Evolutionary conservation across 2,888 invertebrate species (phyloP), one percentile per base, ranked within the genome.

Genomic region (Rhorus exstirpatorius): DNA sequence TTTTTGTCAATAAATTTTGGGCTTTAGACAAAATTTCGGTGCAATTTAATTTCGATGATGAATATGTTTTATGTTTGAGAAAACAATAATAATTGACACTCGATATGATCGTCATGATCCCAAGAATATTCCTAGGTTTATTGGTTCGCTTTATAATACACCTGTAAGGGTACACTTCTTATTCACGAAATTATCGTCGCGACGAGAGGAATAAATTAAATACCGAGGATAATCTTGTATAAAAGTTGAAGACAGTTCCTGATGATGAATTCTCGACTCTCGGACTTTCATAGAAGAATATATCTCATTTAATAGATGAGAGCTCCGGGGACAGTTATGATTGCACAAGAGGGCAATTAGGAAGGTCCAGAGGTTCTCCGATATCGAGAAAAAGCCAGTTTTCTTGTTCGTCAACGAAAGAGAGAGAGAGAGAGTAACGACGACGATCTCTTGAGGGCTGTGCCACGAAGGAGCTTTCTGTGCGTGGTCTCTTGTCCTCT

Each of bases 341-440:
- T 78, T 78, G 82, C 82, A 75, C 82, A 78, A 82, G 82, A 71
- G 82, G 78, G 78, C 82, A 82, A 82, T 82, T 82, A 82, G 82
- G 63, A 70, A 75, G 78, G 74, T 74, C 74, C 63, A 63, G 70
- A 26, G 74, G 70, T 68, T 82, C 77, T 74, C 63, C 61, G 63
- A 41, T 63, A 38, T 24, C 12, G 44, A 75, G 63, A 75, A 75
- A 65, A 75, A 63, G 75, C 26, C 63, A 61, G 67, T 51, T 51
- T 67, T 58, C 67, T 46, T 49, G 55, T 58, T 79, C 71, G 38
- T 24, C 31, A 17, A 44, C 55, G 51, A 46, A 19, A 17, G 35
- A 49, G 8, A 10, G 31, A 53, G 65, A 21, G 55, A 26, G 38
- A 21, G 38, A 58, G 19, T 55, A 49, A 41, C 44, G 44, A 49